phyloP scores from a whole-genome alignment of 2,888 invertebrate species.

The Tachina fera region DNA sequence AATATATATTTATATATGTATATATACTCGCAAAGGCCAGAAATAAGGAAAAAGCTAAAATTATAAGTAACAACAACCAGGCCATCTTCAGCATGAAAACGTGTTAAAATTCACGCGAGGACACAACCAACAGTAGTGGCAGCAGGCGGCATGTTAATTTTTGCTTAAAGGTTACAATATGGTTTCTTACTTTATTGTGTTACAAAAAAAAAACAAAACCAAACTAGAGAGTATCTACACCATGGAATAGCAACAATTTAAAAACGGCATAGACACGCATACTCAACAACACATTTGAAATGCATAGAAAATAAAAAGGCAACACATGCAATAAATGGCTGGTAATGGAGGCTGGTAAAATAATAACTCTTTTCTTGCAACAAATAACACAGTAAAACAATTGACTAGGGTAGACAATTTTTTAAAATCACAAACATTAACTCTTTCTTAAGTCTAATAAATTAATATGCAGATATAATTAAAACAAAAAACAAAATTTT shows the following conservation, averaged over 20 bases:
- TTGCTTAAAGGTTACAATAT: slow-evolving; percentile 75
- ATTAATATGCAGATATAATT: background rate
- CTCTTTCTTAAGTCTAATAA: too few species aligned
- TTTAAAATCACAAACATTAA: too few species aligned
- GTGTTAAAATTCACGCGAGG: slow-evolving; percentile 71
- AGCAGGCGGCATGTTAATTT: slow-evolving; percentile 80
- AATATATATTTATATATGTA: too few species aligned
- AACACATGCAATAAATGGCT: slow-evolving; percentile 53
- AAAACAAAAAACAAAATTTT: background rate
- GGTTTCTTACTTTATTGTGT: slow-evolving; percentile 57
- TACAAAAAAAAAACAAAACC: slow-evolving; percentile 55
- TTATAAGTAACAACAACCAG: slow-evolving; percentile 75
- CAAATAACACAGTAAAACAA: background rate
- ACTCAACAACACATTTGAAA: slow-evolving; percentile 22
- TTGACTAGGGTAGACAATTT: background rate
- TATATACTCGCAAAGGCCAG: background rate
- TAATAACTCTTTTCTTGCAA: slow-evolving; percentile 52
- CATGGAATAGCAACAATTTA: slow-evolving; percentile 55
- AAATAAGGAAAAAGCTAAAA: slow-evolving; percentile 56
- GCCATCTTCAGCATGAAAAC: slow-evolving; percentile 70
- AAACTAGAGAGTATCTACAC: slow-evolving; percentile 26
- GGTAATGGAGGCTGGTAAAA: slow-evolving; percentile 58
- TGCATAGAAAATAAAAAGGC: slow-evolving; percentile 39
- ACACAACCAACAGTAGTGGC: slow-evolving; percentile 66
- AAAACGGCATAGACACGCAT: slow-evolving; percentile 7